Evolutionary conservation across 1,140 invertebrate genomes (phyloP).

Genomic region (Stegodyphus mimosarum): DNA sequence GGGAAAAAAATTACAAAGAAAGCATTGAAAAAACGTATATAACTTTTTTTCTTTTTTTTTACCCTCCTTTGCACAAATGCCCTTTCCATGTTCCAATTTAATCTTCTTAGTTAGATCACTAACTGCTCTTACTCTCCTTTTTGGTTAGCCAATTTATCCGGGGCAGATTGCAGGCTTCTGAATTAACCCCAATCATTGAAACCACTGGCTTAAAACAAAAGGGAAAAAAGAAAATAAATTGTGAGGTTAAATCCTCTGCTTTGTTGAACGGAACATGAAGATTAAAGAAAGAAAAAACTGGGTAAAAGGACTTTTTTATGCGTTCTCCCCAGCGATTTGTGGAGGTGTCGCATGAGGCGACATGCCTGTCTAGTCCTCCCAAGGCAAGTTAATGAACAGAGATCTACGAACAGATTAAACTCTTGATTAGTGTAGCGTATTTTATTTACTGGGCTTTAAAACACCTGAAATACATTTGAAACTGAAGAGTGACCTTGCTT

Average conservation of each 20-base stretch:
- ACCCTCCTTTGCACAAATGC: slow-evolving; percentile 38
- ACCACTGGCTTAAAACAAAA: slow-evolving; percentile 34
- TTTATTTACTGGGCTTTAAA: too few species aligned
- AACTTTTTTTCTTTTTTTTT: neutral
- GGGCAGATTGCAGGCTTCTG: slow-evolving; percentile 31
- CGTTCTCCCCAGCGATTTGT: too few species aligned
- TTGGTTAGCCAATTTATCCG: slow-evolving; percentile 47
- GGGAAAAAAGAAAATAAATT: neutral
- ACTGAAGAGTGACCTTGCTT: too few species aligned
- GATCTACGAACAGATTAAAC: too few species aligned
- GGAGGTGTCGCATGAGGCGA: too few species aligned
- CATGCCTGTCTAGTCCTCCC: too few species aligned
- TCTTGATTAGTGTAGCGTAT: too few species aligned
- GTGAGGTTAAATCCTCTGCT: neutral
- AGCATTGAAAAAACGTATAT: too few species aligned
- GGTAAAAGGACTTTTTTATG: too few species aligned
- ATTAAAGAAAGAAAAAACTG: neutral
- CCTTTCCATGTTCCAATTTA: slow-evolving; percentile 42
- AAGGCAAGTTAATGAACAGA: too few species aligned
- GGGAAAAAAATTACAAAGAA: too few species aligned
- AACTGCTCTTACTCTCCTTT: slow-evolving; percentile 23
- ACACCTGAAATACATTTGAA: too few species aligned
- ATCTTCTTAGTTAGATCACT: slow-evolving; percentile 48
- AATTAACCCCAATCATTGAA: slow-evolving; percentile 54
- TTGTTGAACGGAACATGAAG: neutral